phyloP scores from a whole-genome alignment of 2,113 vertebrate species.

The Gambusia affinis region DNA sequence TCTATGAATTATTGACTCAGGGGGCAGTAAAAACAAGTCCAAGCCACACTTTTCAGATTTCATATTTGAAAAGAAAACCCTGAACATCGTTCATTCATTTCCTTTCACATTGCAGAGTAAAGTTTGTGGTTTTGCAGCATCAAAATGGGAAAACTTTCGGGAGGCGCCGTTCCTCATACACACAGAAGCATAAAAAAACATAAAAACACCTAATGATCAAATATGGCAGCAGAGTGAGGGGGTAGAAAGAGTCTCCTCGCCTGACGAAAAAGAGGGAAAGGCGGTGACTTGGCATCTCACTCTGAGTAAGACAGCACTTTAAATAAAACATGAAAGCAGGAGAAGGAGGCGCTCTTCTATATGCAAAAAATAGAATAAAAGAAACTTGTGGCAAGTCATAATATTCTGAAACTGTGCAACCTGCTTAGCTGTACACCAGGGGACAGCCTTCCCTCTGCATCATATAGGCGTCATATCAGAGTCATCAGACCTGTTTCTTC shows the following conservation, averaged over 20 bases:
- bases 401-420: slow-evolving; percentile 64
- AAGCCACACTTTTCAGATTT: background rate
- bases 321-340: slow-evolving; percentile 77
- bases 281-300: slow-evolving; percentile 66
- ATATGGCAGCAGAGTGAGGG: slow-evolving; percentile 23
- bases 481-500: slow-evolving; percentile 45
- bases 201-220: slow-evolving; percentile 41
- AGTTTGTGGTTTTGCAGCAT: background rate
- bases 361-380: slow-evolving; percentile 27
- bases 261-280: background rate
- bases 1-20: background rate
- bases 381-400: slow-evolving; percentile 63
- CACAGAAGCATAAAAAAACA: slow-evolving; percentile 1
- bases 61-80: background rate
- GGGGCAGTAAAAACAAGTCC: background rate
- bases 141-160: background rate
- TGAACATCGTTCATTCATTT: background rate
- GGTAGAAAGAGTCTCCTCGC: background rate
- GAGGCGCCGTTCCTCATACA: background rate
- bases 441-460: slow-evolving; percentile 51
- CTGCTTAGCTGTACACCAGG: slow-evolving; percentile 43
- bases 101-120: background rate
- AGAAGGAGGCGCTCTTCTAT: slow-evolving; percentile 56
- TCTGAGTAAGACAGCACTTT: slow-evolving; percentile 63
- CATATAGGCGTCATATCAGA: slow-evolving; percentile 50